Conservation (phyloP, 2,113 vertebrate genomes). For the Mastomys natalensis region DNA sequence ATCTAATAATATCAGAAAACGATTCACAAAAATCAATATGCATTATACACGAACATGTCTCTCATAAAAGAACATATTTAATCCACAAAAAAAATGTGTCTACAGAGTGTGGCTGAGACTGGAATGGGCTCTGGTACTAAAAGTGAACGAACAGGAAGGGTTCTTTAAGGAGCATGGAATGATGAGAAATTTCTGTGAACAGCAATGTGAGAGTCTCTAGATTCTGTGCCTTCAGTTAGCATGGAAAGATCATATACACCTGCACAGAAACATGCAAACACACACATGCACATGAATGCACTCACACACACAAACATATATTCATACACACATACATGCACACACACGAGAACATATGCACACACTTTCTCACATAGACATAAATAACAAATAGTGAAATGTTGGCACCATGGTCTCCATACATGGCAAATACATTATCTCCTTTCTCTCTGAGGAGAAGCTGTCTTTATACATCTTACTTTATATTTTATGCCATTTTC, state of each 20-base stretch:
- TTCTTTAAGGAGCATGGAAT: neutral
- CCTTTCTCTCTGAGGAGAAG: neutral
- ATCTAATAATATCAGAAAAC: neutral
- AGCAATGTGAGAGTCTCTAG: neutral
- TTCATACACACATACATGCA: neutral
- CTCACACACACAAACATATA: neutral
- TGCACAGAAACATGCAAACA: neutral
- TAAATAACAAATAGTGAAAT: neutral
- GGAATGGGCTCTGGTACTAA: neutral
- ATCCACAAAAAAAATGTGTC: neutral
- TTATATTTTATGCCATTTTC: neutral
- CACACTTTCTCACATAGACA: neutral
- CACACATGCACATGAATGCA: neutral
- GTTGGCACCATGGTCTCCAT: neutral
- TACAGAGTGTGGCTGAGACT: neutral
- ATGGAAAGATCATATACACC: neutral
- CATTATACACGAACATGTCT: neutral
- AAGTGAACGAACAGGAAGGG: neutral
- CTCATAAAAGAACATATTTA: neutral
- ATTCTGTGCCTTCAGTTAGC: neutral
- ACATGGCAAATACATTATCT: neutral
- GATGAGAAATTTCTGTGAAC: neutral
- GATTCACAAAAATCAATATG: constrained; percentile 15
- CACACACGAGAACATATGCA: neutral
- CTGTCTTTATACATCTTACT: neutral